Evolutionary conservation across 1,140 invertebrate genomes (phyloP).

Genomic region (Trichomalopsis sarcophagae): DNA sequence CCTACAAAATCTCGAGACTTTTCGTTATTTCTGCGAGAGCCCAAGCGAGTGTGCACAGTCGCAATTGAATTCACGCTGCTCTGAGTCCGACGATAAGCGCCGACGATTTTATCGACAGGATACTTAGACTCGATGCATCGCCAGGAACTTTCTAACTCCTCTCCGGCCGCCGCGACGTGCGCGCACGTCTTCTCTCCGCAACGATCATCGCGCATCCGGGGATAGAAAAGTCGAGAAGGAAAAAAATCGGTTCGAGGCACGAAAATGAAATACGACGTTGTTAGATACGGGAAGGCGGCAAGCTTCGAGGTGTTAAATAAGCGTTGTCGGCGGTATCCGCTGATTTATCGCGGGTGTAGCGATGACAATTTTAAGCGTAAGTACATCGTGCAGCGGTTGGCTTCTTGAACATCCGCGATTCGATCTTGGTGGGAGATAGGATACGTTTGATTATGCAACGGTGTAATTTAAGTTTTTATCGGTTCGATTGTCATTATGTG

Average conservation of each 20-base stretch:
- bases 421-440: background rate
- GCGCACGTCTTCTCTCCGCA: background rate
- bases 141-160: slow-evolving; percentile 38
- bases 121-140: slow-evolving; percentile 23
- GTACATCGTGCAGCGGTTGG: too few species aligned
- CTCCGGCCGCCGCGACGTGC: background rate
- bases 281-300: background rate
- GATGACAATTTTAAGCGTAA: background rate
- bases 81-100: slow-evolving; percentile 36
- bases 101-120: slow-evolving; percentile 53
- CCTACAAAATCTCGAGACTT: background rate
- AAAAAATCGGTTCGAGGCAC: background rate
- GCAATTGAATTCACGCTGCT: slow-evolving; percentile 38
- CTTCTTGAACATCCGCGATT: background rate
- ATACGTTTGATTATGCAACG: background rate
- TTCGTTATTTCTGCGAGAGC: slow-evolving; percentile 1
- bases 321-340: background rate
- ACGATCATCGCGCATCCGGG: slow-evolving; percentile 32
- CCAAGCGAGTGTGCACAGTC: background rate
- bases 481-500: too few species aligned
- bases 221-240: slow-evolving; percentile 33
- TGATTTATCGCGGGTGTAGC: background rate
- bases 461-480: too few species aligned
- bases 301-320: background rate
- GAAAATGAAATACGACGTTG: slow-evolving; percentile 27